phyloP scores from a whole-genome alignment of 2,797 vertebrate species.

The Bucorvus abyssinicus region DNA sequence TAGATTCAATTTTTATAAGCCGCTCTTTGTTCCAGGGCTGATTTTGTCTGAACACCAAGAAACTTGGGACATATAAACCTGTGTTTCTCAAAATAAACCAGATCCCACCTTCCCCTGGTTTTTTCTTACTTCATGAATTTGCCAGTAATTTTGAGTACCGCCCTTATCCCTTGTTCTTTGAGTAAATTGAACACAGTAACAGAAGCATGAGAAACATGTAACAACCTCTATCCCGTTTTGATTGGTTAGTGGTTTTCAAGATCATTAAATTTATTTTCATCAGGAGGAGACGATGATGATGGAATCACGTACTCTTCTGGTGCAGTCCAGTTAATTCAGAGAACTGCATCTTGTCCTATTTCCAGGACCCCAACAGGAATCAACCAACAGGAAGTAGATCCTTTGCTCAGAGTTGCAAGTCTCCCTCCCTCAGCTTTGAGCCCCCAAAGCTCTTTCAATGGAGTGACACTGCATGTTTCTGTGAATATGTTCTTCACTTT shows the following conservation, averaged over 20 bases:
- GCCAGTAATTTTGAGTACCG: not conserved
- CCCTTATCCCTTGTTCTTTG: not conserved
- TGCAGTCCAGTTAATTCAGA: not conserved
- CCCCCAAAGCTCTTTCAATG: not conserved
- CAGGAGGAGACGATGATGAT: not conserved
- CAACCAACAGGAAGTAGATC: not conserved
- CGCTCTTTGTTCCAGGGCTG: not conserved
- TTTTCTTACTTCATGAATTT: not conserved
- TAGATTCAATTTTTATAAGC: not conserved
- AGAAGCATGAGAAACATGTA: not conserved
- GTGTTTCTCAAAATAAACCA: not conserved
- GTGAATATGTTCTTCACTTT: not conserved
- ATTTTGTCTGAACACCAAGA: not conserved
- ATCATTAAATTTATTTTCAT: not conserved
- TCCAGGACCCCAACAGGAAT: not conserved
- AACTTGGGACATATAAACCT: not conserved
- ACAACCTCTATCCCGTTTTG: not conserved
- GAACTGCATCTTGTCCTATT: not conserved
- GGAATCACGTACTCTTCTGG: not conserved
- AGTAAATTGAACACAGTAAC: not conserved
- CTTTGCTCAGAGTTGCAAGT: not conserved
- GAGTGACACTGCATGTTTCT: not conserved
- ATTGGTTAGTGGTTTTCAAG: not conserved
- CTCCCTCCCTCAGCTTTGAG: not conserved
- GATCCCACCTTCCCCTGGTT: accelerated